A percentile compares a stretch with the other conserved stretches of the same genome.
Evolutionary conservation across 2,797 vertebrate species (phyloP).

Genomic region (Ibycter americanus): DNA sequence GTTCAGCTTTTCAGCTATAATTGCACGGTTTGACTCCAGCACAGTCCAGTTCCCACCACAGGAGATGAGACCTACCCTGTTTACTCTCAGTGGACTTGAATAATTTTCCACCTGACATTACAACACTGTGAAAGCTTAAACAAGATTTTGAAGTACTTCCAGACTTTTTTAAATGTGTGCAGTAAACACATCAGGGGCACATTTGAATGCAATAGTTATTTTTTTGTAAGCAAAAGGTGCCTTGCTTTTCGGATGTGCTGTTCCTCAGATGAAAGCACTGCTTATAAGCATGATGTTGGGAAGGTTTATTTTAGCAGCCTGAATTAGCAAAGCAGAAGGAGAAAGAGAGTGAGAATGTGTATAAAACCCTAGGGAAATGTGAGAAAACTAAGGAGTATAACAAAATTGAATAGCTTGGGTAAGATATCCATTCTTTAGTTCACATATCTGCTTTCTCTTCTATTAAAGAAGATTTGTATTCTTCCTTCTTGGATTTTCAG

Average conservation of each 20-base stretch:
- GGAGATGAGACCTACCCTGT: not conserved
- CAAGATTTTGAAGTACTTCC: not conserved
- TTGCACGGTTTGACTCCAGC: not conserved
- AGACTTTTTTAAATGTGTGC: not conserved
- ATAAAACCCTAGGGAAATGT: not conserved
- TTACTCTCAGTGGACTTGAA: not conserved
- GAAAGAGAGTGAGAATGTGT: not conserved
- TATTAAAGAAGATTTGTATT: not conserved
- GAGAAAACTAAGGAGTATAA: not conserved
- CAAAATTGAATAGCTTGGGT: not conserved
- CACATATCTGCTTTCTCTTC: not conserved
- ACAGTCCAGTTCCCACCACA: not conserved
- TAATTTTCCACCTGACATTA: not conserved
- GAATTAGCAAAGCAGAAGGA: not conserved
- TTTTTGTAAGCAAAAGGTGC: not conserved
- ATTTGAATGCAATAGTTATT: not conserved
- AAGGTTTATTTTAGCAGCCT: not conserved
- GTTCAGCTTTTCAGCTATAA: not conserved
- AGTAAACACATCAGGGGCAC: not conserved
- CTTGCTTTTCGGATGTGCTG: not conserved
- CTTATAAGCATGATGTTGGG: not conserved
- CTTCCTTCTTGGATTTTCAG: not conserved
- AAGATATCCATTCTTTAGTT: slow-evolving; percentile 7
- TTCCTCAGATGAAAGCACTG: not conserved
- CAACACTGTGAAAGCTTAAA: not conserved